Base-by-base conservation (phyloP, 1,140 invertebrate genomes). In the Ceratitis capitata region DNA sequence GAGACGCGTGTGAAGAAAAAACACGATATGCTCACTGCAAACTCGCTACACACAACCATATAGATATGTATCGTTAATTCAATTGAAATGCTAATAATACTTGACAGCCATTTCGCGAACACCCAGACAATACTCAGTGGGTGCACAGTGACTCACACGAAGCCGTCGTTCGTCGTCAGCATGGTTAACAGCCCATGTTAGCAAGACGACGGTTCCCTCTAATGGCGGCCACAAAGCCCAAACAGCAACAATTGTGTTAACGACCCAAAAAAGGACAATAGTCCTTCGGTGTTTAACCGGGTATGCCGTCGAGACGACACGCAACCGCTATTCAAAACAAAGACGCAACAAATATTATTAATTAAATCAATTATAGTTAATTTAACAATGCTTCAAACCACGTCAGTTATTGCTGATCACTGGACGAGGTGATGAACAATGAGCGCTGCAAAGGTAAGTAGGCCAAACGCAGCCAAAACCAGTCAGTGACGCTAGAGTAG, bases 341-440 rank as follows among this genome's bases (percentile, higher is more conserved):
- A 35, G 29, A 32, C 14, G 12, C 14, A 69, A 39, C 29, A 69
- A 69, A 69, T 69, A 19, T 69, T 69, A 69, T 69, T 69, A 69
- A 69, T 69, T 69, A 14, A 69, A 69, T 69, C 32, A 69, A 69
- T 69, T 69, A 69, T 69, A 69, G 39, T 69, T 35, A 69, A 69
- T 39, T 69, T 69, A 69, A 35, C 61, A 69, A 69, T 3, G 61
- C 4, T 16, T 69, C 39, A 10, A 5, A 14, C 19, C 39, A 32
- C 0, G 19, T 56, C 35, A 32, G 32, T 39, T 19, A 29, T 69
- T 35, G 29, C 19, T 19, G 29, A 12, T 0, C 58, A 23, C 32
- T 69, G 32, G 7, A 3, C 35, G 29, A 35, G n/a, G 14, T 6
- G 32, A 10, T 3, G 16, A 35, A 64, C 29, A 64, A 64, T 39